These are phyloP conservation scores for Epinephelus awoara DNA, from an alignment of 2,797 vertebrate genomes.

Conservation along the genomic window DNA sequence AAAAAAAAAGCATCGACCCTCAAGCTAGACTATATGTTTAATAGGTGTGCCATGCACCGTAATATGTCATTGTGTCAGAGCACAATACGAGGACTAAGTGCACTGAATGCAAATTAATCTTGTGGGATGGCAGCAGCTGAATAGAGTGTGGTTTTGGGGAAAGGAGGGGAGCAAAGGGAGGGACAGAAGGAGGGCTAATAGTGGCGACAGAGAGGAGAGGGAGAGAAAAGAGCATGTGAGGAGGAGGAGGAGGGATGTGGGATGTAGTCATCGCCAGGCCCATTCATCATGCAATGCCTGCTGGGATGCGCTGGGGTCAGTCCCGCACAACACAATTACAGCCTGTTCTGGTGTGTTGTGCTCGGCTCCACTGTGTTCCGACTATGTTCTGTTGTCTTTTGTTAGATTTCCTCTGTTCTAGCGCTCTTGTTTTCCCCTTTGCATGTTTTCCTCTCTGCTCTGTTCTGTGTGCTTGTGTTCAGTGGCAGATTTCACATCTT, in stretches of 20 bases:
- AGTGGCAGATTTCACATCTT: slow-evolving; percentile 42
- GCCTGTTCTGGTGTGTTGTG: slow-evolving; percentile 83
- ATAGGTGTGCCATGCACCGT: slow-evolving; percentile 81
- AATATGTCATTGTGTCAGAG: slow-evolving; percentile 85
- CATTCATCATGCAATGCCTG: slow-evolving; percentile 87
- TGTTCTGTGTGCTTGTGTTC: slow-evolving; percentile 39
- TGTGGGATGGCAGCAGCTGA: slow-evolving; percentile 83
- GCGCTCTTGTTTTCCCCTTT: slow-evolving; percentile 62
- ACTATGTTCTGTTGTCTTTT: slow-evolving; percentile 79
- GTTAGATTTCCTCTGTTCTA: slow-evolving; percentile 73
- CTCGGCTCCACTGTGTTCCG: slow-evolving; percentile 74
- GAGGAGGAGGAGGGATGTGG: slow-evolving; percentile 65
- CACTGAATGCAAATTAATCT: slow-evolving; percentile 86
- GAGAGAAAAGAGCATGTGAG: slow-evolving; percentile 78
- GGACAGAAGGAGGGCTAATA: slow-evolving; percentile 82
- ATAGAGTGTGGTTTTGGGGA: slow-evolving; percentile 79
- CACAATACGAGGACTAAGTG: slow-evolving; percentile 83
- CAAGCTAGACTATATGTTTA: slow-evolving; percentile 76
- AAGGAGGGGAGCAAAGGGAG: slow-evolving; percentile 69
- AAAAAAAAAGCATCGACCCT: slow-evolving; percentile 60
- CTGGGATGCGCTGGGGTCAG: slow-evolving; percentile 84
- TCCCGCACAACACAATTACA: slow-evolving; percentile 85
- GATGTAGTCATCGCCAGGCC: slow-evolving; percentile 81
- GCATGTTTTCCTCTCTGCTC: slow-evolving; percentile 46
- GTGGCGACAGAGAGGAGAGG: slow-evolving; percentile 73